Evolutionary conservation across 2,888 invertebrate species (phyloP), one percentile per base, ranked within the genome.

Genomic region (Pristionchus arcanus): DNA sequence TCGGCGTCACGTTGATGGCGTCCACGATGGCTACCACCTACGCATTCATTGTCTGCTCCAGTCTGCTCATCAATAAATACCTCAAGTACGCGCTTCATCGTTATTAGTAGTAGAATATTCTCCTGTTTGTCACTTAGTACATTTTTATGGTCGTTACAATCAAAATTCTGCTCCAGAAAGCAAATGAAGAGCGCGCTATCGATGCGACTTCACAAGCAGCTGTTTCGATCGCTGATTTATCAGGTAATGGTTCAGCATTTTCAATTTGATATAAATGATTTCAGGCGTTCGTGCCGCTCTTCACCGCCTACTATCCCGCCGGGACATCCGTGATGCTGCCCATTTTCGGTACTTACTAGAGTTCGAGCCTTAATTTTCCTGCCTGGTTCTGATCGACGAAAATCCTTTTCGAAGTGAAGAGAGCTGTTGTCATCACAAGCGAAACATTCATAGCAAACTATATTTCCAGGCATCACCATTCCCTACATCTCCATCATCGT

Each of bases 61-160:
- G 81, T 28, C 13, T 81, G 15, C 81, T 81, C 37, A 81, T 81
- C 53, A 81, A 81, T 28, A 81, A 28, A 28, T 81, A 81, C n/a
- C 81, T 81, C n/a, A 42, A 81, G 81, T 81, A 21, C 53, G 7
- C 49, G n/a, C n/a, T n/a, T n/a, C n/a, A n/a, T n/a, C n/a, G n/a
- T n/a, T n/a, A n/a, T n/a, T n/a, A n/a, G n/a, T n/a, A n/a, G n/a
- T n/a, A n/a, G n/a, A n/a, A n/a, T n/a, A n/a, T n/a, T n/a, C n/a
- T n/a, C n/a, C n/a, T n/a, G n/a, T n/a, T n/a, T n/a, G n/a, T n/a
- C n/a, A n/a, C n/a, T n/a, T n/a, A n/a, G n/a, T n/a, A n/a, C 21
- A 37, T 74, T 74, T 25, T 16, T 28, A 77, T 21, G 19, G 15
- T 31, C 15, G 7, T 7, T 34, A 37, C 15, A 11, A 68, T 53